These are phyloP conservation scores for Cettia cetti DNA, from an alignment of 2,113 vertebrate species.

Conservation along the genomic window DNA sequence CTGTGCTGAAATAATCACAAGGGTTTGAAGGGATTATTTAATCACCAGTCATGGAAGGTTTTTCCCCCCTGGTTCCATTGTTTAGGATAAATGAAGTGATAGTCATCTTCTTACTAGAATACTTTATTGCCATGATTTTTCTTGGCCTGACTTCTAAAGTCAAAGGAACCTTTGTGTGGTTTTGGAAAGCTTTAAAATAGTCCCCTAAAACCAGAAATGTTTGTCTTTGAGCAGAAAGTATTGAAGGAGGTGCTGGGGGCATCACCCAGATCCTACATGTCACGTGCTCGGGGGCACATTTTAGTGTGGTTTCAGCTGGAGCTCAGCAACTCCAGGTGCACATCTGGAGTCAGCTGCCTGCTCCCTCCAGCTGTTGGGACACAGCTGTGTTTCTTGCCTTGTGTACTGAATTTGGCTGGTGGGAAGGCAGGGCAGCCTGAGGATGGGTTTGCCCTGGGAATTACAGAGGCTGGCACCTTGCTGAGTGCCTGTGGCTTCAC, in stretches of 20 bases:
- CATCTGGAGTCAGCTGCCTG: not conserved
- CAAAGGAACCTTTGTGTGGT: not conserved
- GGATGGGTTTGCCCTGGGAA: not conserved
- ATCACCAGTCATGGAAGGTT: not conserved
- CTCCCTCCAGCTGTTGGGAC: not conserved
- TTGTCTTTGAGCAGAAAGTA: not conserved
- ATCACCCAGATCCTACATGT: not conserved
- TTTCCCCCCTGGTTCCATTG: not conserved
- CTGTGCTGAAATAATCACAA: not conserved
- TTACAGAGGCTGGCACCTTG: accelerated
- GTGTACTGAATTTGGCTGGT: accelerated
- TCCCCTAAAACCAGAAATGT: not conserved
- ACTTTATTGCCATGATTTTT: not conserved
- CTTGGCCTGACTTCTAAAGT: constrained; percentile 5
- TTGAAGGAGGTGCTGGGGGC: not conserved
- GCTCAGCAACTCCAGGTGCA: not conserved
- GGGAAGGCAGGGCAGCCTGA: not conserved
- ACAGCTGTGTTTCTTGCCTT: not conserved
- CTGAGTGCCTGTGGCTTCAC: not conserved
- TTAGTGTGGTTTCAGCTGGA: not conserved
- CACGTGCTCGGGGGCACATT: accelerated
- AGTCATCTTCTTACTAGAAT: not conserved
- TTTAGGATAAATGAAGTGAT: constrained; percentile 4
- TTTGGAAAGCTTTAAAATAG: constrained; percentile 5
- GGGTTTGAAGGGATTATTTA: not conserved